Evolutionary conservation across 2,113 vertebrate genomes (phyloP), one percentile per base, ranked within the genome.

Genomic region (Fregata magnificens): DNA sequence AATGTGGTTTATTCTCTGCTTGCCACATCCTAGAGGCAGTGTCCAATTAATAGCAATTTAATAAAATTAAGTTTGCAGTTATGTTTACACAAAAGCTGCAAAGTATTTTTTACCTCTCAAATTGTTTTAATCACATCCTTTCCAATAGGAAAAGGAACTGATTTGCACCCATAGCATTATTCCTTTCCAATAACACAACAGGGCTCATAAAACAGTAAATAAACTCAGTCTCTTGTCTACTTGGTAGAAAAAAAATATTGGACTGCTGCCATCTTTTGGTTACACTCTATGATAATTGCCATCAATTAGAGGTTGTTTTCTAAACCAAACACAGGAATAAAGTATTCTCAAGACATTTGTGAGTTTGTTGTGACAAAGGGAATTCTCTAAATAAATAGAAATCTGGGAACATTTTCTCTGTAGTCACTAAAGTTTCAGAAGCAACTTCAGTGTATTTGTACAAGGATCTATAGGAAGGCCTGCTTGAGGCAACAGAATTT

Each of bases 181-280:
- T 78, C 31, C 25, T 62, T 78, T 74, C 50, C 1, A 3, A 11
- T 58, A 74, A 24, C 13, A 53, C 32, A 65, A 21, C 2, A 42
- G n/a, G 85, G 13, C 40, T 89, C 19, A 42, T 69, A 91, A 76
- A 76, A 55, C 12, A 76, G 24, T 84, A 89, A 95, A 81, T 59
- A 86, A 93, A 58, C 38, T 70, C 53, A 49, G 10, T 29, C 10
- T 79, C 42, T 76, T 69, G 7, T 61, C 40, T 63, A n/a, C 34
- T 61, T 45, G 10, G 28, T 55, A 66, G n/a, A 36, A 52, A 82
- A 91, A 87, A 95, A 59, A 42, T 10, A 78, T 11, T 96, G 91
- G 86, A 88, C 45, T 86, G 71, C 71, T 94, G 91, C 81, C 91
- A 93, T 73, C 66, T 91, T 90, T 95, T 81, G 53, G 78, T 73